Percentiles rank a stretch among this genome's conserved stretches.
Evolutionary conservation across 53 echinoderm and acorn worm genomes (phyloP).

Genomic region (Paelopatides confundens): DNA sequence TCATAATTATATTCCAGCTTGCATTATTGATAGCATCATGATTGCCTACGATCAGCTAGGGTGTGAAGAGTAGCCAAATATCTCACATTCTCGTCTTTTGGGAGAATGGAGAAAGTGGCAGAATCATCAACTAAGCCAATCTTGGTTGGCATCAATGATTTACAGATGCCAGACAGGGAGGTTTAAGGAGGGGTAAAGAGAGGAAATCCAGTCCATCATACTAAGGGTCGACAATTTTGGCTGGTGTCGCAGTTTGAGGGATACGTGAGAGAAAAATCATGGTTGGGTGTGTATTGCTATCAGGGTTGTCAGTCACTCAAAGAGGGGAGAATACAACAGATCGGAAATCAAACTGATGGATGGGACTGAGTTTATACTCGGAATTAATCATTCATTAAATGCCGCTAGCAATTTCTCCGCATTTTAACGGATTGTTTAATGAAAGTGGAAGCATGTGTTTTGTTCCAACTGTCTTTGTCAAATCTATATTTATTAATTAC

Average conservation of each 20-base stretch:
- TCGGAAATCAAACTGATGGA: neutral
- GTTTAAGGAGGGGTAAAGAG: slow-evolving; percentile 30
- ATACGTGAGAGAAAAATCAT: slow-evolving; percentile 42
- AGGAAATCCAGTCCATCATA: slow-evolving; percentile 33
- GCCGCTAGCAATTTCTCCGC: slow-evolving; percentile 19
- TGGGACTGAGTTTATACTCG: slow-evolving; percentile 27
- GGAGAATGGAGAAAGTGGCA: slow-evolving; percentile 44
- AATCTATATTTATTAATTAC: neutral
- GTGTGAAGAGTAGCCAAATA: slow-evolving; percentile 46
- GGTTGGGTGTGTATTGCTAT: slow-evolving; percentile 42
- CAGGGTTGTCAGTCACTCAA: slow-evolving; percentile 34
- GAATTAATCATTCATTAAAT: slow-evolving; percentile 6
- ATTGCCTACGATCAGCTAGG: slow-evolving; percentile 43
- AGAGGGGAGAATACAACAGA: neutral
- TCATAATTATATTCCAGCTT: slow-evolving; percentile 51
- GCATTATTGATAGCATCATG: slow-evolving; percentile 52
- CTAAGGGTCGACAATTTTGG: slow-evolving; percentile 23
- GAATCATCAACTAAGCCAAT: slow-evolving; percentile 53
- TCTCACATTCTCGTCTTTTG: slow-evolving; percentile 32
- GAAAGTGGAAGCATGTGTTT: slow-evolving; percentile 11
- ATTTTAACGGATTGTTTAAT: slow-evolving; percentile 28
- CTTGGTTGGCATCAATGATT: slow-evolving; percentile 50
- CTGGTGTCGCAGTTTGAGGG: slow-evolving; percentile 38
- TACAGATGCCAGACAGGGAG: slow-evolving; percentile 35
- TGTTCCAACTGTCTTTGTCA: neutral